Percentiles rank a stretch among this genome's conserved stretches.
phyloP scores from a whole-genome alignment of 2,888 invertebrate genomes.

The Leucophenga maculata region DNA sequence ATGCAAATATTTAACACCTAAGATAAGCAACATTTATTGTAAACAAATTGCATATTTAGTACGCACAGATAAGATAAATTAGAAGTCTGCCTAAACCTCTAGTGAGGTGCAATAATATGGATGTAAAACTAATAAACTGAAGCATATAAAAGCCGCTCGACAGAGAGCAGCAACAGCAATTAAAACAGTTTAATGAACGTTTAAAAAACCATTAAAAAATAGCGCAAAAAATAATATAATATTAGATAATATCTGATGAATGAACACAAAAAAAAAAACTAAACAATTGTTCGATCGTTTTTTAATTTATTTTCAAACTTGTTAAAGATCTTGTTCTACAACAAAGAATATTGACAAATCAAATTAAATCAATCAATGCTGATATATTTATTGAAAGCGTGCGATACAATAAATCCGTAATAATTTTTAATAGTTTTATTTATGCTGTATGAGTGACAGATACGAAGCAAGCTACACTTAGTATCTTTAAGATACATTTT shows the following conservation, averaged over 20 bases:
- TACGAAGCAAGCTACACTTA: background rate
- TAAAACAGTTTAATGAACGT: background rate
- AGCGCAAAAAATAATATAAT: background rate
- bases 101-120: too few species aligned
- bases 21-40: too few species aligned
- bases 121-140: too few species aligned
- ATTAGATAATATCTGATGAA: background rate
- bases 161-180: too few species aligned
- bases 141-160: too few species aligned
- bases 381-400: background rate
- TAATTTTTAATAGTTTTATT: background rate
- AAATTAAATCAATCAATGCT: background rate
- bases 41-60: too few species aligned
- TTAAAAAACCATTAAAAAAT: background rate
- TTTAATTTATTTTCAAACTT: background rate
- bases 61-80: too few species aligned
- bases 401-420: background rate
- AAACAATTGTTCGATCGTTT: background rate
- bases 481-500: background rate
- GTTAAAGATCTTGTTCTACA: background rate
- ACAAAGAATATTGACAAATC: background rate
- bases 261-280: background rate
- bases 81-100: too few species aligned
- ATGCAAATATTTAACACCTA: too few species aligned
- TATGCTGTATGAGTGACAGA: background rate